Evolutionary conservation across 2,888 invertebrate genomes (phyloP).

Genomic region (Drymonia ruficornis): DNA sequence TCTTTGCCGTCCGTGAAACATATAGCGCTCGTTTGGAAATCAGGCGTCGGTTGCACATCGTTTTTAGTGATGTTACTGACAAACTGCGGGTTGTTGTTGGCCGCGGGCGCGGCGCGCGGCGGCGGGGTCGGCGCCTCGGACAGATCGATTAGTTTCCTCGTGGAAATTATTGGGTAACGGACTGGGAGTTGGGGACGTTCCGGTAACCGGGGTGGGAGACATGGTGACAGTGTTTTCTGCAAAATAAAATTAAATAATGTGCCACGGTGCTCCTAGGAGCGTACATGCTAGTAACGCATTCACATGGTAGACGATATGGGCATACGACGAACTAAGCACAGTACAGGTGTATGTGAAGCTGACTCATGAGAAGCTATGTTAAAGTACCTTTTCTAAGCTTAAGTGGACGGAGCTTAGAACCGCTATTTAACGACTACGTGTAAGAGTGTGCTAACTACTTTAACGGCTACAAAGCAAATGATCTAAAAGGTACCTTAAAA

Average conservation of each 20-base stretch:
- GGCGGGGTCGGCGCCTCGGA: constrained; percentile 76
- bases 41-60: constrained; percentile 53
- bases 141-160: constrained; percentile 73
- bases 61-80: constrained; percentile 75
- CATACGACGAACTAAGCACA: constrained; percentile 39
- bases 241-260: constrained; percentile 79
- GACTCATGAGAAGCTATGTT: constrained; percentile 16
- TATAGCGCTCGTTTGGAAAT: constrained; percentile 79
- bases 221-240: constrained; percentile 79
- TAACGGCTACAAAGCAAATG: constrained; percentile 3
- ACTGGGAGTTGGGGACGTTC: constrained; percentile 73
- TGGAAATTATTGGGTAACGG: constrained; percentile 77
- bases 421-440: not conserved
- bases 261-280: constrained; percentile 74
- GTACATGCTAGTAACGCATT: constrained; percentile 61
- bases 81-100: constrained; percentile 63
- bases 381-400: constrained; percentile 27
- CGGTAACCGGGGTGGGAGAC: constrained; percentile 76
- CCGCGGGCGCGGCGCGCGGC: constrained; percentile 59
- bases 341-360: constrained; percentile 31
- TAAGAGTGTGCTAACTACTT: constrained; percentile 11
- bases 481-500: constrained; percentile 28
- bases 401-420: constrained; percentile 4
- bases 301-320: constrained; percentile 45
- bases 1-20: constrained; percentile 71